phyloP scores from a whole-genome alignment of 2,113 vertebrate species.

The Gymnorhina tibicen region DNA sequence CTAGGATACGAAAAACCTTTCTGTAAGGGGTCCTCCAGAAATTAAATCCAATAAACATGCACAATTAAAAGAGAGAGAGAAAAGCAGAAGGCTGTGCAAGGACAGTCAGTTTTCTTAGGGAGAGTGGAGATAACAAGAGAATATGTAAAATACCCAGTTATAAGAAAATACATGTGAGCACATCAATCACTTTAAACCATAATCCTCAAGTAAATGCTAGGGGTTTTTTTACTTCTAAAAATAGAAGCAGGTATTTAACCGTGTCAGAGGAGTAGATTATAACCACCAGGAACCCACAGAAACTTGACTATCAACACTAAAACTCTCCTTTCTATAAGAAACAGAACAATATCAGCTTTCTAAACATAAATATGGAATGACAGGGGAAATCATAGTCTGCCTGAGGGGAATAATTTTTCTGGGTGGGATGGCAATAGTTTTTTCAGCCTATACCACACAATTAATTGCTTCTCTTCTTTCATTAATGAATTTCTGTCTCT shows the following conservation, averaged over 20 bases:
- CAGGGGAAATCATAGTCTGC: background rate
- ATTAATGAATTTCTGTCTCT: background rate
- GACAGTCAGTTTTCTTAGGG: background rate
- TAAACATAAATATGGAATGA: background rate
- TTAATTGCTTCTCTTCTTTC: background rate
- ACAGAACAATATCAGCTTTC: background rate
- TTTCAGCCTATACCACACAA: background rate
- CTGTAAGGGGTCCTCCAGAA: background rate
- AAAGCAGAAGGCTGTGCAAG: background rate
- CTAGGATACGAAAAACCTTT: background rate
- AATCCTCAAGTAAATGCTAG: background rate
- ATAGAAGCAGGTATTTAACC: background rate
- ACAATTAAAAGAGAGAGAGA: background rate
- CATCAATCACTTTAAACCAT: background rate
- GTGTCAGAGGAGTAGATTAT: background rate
- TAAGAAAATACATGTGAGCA: background rate
- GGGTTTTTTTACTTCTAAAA: slow-evolving; percentile 3
- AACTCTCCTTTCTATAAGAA: background rate
- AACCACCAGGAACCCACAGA: background rate
- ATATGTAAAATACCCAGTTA: background rate
- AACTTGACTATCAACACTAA: background rate
- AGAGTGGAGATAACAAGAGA: background rate
- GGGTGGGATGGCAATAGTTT: background rate
- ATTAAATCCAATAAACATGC: background rate
- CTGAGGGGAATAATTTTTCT: background rate